phyloP scores from a whole-genome alignment of 2,797 vertebrate species.

The Falco concolor region DNA sequence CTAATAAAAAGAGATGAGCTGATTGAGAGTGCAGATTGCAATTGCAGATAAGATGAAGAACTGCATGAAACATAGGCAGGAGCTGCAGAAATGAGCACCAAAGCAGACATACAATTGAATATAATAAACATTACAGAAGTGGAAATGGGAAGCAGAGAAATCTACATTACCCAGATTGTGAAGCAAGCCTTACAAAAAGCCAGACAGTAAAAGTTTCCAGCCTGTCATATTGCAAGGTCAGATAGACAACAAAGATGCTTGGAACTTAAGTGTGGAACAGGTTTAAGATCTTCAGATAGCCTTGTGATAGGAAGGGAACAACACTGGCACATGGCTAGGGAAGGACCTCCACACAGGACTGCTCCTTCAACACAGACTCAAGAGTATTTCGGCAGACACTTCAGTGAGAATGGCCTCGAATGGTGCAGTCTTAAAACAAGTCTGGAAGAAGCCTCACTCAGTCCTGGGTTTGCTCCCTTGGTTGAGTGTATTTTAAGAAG shows the following conservation, averaged over 20 bases:
- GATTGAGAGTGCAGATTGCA: slow-evolving; percentile 1
- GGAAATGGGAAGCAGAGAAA: slow-evolving; percentile 21
- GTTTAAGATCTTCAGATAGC: slow-evolving; percentile 35
- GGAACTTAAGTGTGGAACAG: slow-evolving; percentile 8
- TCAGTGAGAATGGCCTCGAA: not conserved
- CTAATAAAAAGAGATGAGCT: slow-evolving; percentile 38
- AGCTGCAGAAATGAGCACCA: slow-evolving; percentile 16
- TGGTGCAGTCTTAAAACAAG: not conserved
- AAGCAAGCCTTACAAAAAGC: slow-evolving; percentile 10
- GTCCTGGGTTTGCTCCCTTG: not conserved
- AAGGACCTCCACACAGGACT: not conserved
- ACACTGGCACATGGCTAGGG: not conserved
- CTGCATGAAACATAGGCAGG: not conserved
- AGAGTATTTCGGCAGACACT: not conserved
- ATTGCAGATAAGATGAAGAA: not conserved
- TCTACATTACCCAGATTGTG: not conserved
- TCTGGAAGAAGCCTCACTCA: not conserved
- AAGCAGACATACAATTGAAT: not conserved
- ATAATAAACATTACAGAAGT: slow-evolving; percentile 18
- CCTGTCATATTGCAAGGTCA: slow-evolving; percentile 1
- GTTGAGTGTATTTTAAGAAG: not conserved
- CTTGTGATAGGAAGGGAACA: not conserved
- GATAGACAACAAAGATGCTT: slow-evolving; percentile 20
- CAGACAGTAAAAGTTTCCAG: slow-evolving; percentile 25
- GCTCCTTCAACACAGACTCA: not conserved